Conservation (phyloP, 2,888 invertebrate species). For the Eurois occulta region DNA sequence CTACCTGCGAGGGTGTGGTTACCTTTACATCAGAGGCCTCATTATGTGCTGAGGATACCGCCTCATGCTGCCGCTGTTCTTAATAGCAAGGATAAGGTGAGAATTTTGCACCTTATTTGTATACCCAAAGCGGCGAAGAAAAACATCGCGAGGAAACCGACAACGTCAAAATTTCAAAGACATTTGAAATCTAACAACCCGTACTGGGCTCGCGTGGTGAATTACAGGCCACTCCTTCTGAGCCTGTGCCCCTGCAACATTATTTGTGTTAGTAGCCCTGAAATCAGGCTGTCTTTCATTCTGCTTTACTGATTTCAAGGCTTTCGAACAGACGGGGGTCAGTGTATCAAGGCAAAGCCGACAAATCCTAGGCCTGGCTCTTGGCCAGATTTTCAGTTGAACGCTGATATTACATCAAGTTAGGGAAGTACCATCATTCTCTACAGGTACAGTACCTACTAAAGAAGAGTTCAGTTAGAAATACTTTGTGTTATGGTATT, state of each 20-base stretch:
- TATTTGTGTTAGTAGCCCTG: neutral
- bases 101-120: conserved; percentile 12
- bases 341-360: conserved; percentile 6
- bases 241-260: neutral
- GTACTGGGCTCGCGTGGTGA: neutral
- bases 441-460: neutral
- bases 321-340: conserved; percentile 12
- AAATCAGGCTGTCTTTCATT: neutral
- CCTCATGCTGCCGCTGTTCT: conserved; percentile 99
- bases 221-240: neutral
- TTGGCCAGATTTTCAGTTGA: conserved; percentile 20
- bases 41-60: conserved; percentile 98
- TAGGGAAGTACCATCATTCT: neutral
- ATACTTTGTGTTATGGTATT: neutral
- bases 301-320: conserved; percentile 2
- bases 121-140: neutral
- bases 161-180: neutral
- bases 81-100: conserved; percentile 98
- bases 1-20: conserved; percentile 99
- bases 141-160: neutral
- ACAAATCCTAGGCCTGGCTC: conserved; percentile 29
- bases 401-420: conserved; percentile 1
- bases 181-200: neutral
- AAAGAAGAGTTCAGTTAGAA: neutral
- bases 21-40: conserved; percentile 96